Evolutionary conservation across 1,140 invertebrate genomes (phyloP).

Genomic region (Zaprionus gabonicus): DNA sequence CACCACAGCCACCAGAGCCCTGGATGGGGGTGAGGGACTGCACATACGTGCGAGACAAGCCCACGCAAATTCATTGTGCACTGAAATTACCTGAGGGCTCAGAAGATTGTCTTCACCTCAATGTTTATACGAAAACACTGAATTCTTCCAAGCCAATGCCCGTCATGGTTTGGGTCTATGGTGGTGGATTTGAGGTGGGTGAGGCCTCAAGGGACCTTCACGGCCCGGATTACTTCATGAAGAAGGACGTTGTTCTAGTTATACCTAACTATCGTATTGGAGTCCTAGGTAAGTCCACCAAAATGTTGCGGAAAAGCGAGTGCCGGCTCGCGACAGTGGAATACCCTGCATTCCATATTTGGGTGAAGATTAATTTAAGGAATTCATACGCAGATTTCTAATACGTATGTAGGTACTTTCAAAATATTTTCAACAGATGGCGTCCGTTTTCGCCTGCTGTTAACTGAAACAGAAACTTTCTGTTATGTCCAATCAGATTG

Average conservation of each 20-base stretch:
- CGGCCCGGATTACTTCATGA: conserved; percentile 87
- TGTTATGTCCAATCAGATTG: too few species aligned
- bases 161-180: conserved; percentile 90
- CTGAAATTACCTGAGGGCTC: conserved; percentile 53
- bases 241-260: conserved; percentile 88
- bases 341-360: too few species aligned
- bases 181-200: conserved; percentile 87
- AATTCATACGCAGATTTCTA: too few species aligned
- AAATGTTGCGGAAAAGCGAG: too few species aligned
- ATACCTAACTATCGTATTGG: conserved; percentile 89
- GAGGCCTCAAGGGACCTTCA: conserved; percentile 84
- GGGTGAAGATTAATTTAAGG: too few species aligned
- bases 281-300: conserved; percentile 85
- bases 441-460: too few species aligned
- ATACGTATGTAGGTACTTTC: too few species aligned
- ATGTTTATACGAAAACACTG: conserved; percentile 68
- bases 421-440: too few species aligned
- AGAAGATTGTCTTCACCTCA: conserved; percentile 77
- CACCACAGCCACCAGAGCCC: conserved; percentile 85
- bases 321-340: too few species aligned
- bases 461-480: too few species aligned
- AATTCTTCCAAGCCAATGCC: conserved; percentile 79
- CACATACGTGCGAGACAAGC: conserved; percentile 51
- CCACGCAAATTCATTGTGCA: conserved; percentile 61
- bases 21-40: conserved; percentile 86